Conservation (phyloP, 2,888 invertebrate species). For the Hirudinaria manillensis region DNA sequence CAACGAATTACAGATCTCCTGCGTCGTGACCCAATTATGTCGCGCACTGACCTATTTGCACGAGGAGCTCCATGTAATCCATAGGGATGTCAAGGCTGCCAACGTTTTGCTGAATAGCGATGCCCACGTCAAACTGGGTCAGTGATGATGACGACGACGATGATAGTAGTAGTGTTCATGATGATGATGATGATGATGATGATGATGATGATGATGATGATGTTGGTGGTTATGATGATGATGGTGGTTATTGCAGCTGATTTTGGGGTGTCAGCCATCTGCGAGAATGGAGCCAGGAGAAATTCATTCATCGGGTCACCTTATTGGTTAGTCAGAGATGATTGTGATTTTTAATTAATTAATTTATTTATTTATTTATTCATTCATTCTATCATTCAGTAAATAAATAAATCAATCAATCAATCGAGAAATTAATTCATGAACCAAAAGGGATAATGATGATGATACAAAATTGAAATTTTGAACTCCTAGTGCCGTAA, state of each 20-base stretch:
- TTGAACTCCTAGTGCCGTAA: too few relatives aligned
- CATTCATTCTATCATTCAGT: too few relatives aligned
- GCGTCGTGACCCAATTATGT: slow-evolving; percentile 20
- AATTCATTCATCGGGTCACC: slow-evolving; percentile 27
- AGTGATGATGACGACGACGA: slow-evolving; percentile 9
- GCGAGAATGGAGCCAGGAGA: neutral
- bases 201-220: too few relatives aligned
- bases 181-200: too few relatives aligned
- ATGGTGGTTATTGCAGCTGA: slow-evolving; percentile 9
- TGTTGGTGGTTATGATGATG: neutral
- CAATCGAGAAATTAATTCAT: too few relatives aligned
- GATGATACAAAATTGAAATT: too few relatives aligned
- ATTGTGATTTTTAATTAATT: too few relatives aligned
- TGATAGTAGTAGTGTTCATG: neutral
- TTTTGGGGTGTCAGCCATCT: slow-evolving; percentile 27
- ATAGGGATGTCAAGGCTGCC: slow-evolving; percentile 30
- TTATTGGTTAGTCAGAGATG: slow-evolving; percentile 5
- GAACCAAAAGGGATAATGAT: too few relatives aligned
- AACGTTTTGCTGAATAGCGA: slow-evolving; percentile 16
- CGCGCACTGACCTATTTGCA: slow-evolving; percentile 28
- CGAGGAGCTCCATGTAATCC: neutral
- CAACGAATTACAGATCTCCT: slow-evolving; percentile 8
- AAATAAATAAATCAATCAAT: too few relatives aligned
- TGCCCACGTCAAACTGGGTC: slow-evolving; percentile 22
- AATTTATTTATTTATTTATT: too few relatives aligned